Evolutionary conservation across 2,113 vertebrate genomes (phyloP), one percentile per base, ranked within the genome.

Genomic region (Spea bombifrons): DNA sequence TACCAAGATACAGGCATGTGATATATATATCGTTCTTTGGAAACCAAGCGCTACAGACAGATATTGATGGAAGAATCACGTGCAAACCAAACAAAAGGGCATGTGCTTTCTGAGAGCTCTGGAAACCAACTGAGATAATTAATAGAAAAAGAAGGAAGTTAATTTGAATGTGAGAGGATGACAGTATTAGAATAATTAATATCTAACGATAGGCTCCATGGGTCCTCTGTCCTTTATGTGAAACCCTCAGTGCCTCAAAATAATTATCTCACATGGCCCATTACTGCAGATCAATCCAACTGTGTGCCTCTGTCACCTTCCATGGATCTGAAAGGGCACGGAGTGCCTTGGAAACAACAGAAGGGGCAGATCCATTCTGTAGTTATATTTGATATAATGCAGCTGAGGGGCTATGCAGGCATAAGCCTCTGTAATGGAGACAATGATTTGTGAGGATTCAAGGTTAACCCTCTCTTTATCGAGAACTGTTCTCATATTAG

Each of bases 131-230:
- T 74, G 78, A 65, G 78, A 74, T 80, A 80, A 74, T 74, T 67
- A 80, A 74, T 80, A 49, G 68, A 74, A 67, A 67, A 71, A 30
- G 30, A 30, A 66, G 61, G 70, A 74, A 79, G 71, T 80, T 80
- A 74, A 80, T 80, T 68, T 74, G 53, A 46, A 74, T 80, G 78
- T 68, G 50, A 73, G 71, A 67, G 45, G 59, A 59, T 80, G 71
- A 74, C 78, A 80, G 71, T 67, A 80, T 73, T 74, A 74, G 78
- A 80, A 80, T 80, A 80, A 80, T 80, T 73, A 80, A 80, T 80
- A 80, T 64, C 71, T 59, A 74, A 80, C 74, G 63, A 80, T 45
- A 59, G 78, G 48, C 78, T 68, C 50, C 78, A 57, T 50, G 64
- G 44, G 64, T 74, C 68, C 71, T 73, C 16, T 53, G 78, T 74